phyloP scores from a whole-genome alignment of 1,140 invertebrate species.

The Battus philenor region DNA sequence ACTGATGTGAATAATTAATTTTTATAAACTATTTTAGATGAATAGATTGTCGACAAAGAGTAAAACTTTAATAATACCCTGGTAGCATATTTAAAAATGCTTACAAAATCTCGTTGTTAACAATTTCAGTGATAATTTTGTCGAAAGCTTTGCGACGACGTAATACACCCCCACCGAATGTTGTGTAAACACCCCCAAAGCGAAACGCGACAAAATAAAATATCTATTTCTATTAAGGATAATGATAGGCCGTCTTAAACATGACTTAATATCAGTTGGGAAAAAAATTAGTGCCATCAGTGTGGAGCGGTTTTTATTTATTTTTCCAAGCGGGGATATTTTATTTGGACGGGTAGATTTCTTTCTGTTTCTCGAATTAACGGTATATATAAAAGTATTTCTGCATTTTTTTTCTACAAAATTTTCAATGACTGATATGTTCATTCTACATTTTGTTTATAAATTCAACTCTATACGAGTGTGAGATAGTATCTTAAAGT shows the following conservation, averaged over 20 bases:
- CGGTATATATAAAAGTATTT: constrained; percentile 1
- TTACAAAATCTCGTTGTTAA: too few species aligned
- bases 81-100: too few species aligned
- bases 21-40: too few species aligned
- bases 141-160: constrained; percentile 1
- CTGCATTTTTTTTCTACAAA: too few species aligned
- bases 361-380: not conserved
- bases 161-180: constrained; percentile 39
- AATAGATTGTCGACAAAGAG: too few species aligned
- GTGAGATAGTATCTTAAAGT: too few species aligned
- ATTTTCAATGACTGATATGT: too few species aligned
- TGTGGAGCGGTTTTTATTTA: constrained; percentile 36
- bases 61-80: too few species aligned
- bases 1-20: too few species aligned
- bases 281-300: constrained; percentile 69
- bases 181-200: constrained; percentile 61
- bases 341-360: constrained; percentile 11
- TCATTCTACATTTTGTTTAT: too few species aligned
- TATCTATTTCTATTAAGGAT: constrained; percentile 74
- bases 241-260: constrained; percentile 69
- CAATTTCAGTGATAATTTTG: not conserved
- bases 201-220: constrained; percentile 71
- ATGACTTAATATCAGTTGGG: constrained; percentile 72
- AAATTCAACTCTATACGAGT: too few species aligned
- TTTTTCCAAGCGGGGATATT: constrained; percentile 34